Evolutionary conservation across 2,113 vertebrate genomes (phyloP).

Genomic region (Psophia crepitans): DNA sequence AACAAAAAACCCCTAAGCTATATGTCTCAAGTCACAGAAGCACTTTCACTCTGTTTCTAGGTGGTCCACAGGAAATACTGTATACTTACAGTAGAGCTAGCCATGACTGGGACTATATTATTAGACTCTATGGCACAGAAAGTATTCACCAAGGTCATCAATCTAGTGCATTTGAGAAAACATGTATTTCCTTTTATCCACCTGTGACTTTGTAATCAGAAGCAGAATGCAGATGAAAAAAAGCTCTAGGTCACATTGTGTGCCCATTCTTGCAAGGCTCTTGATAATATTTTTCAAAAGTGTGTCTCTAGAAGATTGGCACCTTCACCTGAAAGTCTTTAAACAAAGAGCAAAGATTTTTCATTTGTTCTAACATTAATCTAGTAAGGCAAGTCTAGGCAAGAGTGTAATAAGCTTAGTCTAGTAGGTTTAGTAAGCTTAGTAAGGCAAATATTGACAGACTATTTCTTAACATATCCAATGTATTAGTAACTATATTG

Average conservation of each 20-base stretch:
- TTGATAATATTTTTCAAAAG: background rate
- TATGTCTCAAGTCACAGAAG: background rate
- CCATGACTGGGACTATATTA: background rate
- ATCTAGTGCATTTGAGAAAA: background rate
- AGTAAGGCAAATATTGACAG: background rate
- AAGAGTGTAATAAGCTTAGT: background rate
- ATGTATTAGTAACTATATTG: background rate
- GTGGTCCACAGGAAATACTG: background rate
- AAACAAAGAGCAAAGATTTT: background rate
- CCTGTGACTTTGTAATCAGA: background rate
- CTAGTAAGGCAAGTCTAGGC: background rate
- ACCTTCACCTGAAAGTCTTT: background rate
- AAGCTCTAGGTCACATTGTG: background rate
- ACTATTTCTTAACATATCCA: background rate
- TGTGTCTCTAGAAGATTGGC: background rate
- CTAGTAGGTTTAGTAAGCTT: background rate
- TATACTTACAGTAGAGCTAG: background rate
- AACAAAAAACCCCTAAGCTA: background rate
- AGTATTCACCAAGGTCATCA: background rate
- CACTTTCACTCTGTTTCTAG: background rate
- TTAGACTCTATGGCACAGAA: background rate
- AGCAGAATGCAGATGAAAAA: background rate
- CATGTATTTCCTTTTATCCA: background rate
- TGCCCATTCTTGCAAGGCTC: background rate
- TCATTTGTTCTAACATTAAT: background rate